Conservation (phyloP, 1,140 invertebrate genomes). For the Dufourea novaeangliae region DNA sequence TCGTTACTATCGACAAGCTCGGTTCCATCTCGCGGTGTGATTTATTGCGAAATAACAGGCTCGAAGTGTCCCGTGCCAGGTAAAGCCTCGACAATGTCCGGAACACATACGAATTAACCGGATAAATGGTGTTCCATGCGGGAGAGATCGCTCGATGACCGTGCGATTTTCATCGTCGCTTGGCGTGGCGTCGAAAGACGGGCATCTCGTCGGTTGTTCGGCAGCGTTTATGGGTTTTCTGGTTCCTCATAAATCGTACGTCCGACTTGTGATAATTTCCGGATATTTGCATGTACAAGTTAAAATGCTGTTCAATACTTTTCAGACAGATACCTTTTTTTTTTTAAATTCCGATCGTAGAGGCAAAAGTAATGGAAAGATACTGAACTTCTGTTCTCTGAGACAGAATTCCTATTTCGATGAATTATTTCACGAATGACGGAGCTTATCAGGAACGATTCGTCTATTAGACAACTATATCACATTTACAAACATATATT, state of each 20-base stretch:
- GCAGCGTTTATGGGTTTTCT: not conserved
- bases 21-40: conserved; percentile 60
- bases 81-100: conserved; percentile 60
- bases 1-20: conserved; percentile 57
- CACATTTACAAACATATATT: no score
- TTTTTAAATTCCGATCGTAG: no score
- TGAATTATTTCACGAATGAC: no score
- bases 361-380: no score
- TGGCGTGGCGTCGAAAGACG: not conserved
- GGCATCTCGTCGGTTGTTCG: no score
- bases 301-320: not conserved
- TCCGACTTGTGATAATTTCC: not conserved
- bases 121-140: conserved; percentile 41
- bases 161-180: conserved; percentile 33
- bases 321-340: no score
- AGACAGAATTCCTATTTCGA: no score
- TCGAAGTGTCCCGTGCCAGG: conserved; percentile 59
- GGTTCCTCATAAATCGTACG: not conserved
- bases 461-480: no score
- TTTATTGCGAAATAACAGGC: conserved; percentile 75
- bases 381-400: no score
- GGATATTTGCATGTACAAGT: not conserved
- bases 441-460: no score
- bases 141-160: conserved; percentile 13
- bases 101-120: conserved; percentile 68